Evolutionary conservation across 2,888 invertebrate genomes (phyloP).

Genomic region (Tuta absoluta): DNA sequence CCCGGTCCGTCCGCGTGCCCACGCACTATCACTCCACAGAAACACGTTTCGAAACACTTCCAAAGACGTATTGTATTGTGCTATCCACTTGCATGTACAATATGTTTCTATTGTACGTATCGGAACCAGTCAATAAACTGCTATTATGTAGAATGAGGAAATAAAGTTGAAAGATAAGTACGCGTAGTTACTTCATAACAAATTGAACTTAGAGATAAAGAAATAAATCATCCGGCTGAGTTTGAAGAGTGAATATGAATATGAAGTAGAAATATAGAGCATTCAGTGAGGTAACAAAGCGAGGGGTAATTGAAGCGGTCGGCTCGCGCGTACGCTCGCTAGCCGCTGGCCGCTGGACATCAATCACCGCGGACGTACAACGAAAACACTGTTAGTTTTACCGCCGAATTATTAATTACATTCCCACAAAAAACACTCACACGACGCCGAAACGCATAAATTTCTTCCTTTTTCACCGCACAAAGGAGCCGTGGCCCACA

Average conservation of each 20-base stretch:
- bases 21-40: conserved; percentile 41
- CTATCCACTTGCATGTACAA: conserved; percentile 16
- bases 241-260: conserved; percentile 24
- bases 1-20: conserved; percentile 28
- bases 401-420: conserved; percentile 83
- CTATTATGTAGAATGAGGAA: conserved; percentile 2
- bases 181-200: conserved; percentile 3
- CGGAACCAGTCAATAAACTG: conserved; percentile 14
- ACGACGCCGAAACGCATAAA: conserved; percentile 80
- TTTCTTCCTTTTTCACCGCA: conserved; percentile 80
- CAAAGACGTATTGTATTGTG: conserved; percentile 26
- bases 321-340: conserved; percentile 31
- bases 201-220: conserved; percentile 15
- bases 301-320: conserved; percentile 58
- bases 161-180: conserved; percentile 2
- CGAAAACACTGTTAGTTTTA: conserved; percentile 83
- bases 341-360: conserved; percentile 50
- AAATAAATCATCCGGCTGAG: conserved; percentile 22
- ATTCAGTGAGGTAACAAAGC: conserved; percentile 32
- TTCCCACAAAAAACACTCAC: conserved; percentile 77
- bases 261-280: conserved; percentile 26
- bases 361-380: conserved; percentile 70
- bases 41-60: conserved; percentile 55
- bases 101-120: conserved; percentile 21
- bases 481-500: conserved; percentile 74